Percentiles rank a stretch among this genome's conserved stretches.
Evolutionary conservation across 1,140 invertebrate genomes (phyloP).

Genomic region (Drosophila nebulosa): DNA sequence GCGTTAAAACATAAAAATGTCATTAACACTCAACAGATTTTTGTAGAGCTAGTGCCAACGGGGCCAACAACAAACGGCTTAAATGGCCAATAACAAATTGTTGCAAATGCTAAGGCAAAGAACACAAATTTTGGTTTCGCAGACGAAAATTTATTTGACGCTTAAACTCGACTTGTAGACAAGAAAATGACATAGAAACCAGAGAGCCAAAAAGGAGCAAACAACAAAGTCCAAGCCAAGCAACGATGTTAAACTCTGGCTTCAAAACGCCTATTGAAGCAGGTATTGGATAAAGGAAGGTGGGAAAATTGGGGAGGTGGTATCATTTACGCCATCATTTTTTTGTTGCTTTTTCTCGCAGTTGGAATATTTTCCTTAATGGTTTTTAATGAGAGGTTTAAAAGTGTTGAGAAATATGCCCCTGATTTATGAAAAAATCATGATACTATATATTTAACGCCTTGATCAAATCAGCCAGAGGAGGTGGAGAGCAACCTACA

Average conservation of each 20-base stretch:
- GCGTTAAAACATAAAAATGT: conserved; percentile 78
- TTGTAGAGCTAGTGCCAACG: conserved; percentile 48
- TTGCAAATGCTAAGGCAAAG: conserved; percentile 59
- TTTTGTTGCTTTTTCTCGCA: conserved; percentile 31
- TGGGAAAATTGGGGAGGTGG: conserved; percentile 42
- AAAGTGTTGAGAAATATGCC: conserved; percentile 66
- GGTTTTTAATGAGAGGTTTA: conserved; percentile 74
- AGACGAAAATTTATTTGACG: conserved; percentile 76
- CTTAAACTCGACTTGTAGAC: conserved; percentile 64
- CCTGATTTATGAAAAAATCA: conserved; percentile 68
- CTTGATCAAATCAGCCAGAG: conserved; percentile 29
- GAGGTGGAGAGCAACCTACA: conserved; percentile 45
- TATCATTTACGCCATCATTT: conserved; percentile 78
- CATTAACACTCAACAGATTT: conserved; percentile 78
- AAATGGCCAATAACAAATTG: conserved; percentile 78
- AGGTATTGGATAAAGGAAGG: neutral
- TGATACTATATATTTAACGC: conserved; percentile 66
- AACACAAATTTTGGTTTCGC: conserved; percentile 53
- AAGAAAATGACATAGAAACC: conserved; percentile 77
- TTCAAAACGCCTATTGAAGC: conserved; percentile 48
- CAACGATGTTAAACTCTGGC: conserved; percentile 32
- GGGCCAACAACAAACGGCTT: conserved; percentile 64
- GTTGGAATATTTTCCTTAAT: conserved; percentile 73
- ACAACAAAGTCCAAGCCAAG: conserved; percentile 1
- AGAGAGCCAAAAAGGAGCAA: conserved; percentile 49